Conservation (phyloP, 2,113 vertebrate genomes). For the Brevimyrus niger region DNA sequence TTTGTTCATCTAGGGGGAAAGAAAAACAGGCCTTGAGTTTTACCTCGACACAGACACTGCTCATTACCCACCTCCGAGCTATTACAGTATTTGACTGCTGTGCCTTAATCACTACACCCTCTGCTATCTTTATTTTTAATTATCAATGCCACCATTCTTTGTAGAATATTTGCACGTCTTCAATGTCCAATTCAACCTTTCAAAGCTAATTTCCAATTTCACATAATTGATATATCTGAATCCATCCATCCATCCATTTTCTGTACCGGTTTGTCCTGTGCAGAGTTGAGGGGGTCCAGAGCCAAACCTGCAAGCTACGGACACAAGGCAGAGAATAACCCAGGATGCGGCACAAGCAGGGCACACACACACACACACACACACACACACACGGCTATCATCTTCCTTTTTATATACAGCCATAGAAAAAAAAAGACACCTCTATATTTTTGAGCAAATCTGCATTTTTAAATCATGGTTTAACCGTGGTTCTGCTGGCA, state of each 20-base stretch:
- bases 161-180: not conserved
- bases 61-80: not conserved
- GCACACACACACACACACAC: not conserved
- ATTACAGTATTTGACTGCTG: not conserved
- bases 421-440: too few relatives aligned
- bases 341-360: too few relatives aligned
- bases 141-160: not conserved
- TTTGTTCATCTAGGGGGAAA: slow-evolving; percentile 68
- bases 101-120: not conserved
- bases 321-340: not conserved
- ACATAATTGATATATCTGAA: not conserved
- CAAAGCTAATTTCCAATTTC: not conserved
- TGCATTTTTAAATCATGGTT: too few relatives aligned
- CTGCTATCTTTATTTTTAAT: not conserved
- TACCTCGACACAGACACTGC: not conserved
- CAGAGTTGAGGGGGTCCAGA: not conserved
- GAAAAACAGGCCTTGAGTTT: slow-evolving; percentile 22
- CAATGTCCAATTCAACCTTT: not conserved
- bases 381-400: not conserved
- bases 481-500: too few relatives aligned
- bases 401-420: not conserved
- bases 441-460: too few relatives aligned
- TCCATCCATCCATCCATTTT: not conserved
- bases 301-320: not conserved
- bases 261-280: not conserved